These are phyloP conservation scores for Trichosurus vulpecula DNA, from an alignment of 2,797 vertebrate species.

Conservation along the genomic window DNA sequence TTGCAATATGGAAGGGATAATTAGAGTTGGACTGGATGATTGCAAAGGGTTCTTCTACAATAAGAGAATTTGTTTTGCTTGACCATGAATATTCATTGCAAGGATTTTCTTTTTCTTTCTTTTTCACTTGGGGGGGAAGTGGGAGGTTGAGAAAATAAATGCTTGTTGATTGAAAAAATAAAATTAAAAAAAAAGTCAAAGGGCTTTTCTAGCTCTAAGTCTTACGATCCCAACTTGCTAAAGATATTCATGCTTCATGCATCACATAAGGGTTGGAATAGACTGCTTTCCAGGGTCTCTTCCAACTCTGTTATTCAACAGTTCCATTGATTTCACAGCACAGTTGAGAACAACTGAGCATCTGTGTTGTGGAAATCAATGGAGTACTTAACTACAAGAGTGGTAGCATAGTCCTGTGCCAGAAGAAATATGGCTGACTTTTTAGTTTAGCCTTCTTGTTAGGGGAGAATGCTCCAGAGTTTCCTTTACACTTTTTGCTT, in stretches of 20 bases:
- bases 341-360: conserved; percentile 3
- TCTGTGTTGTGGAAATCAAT: conserved; percentile 28
- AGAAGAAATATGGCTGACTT: conserved; percentile 35
- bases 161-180: neutral
- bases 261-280: neutral
- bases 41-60: neutral
- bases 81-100: neutral
- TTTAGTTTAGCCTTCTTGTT: conserved; percentile 14
- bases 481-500: conserved; percentile 31
- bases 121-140: neutral
- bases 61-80: neutral
- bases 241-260: neutral
- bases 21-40: neutral
- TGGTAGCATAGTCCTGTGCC: neutral
- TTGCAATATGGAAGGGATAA: neutral
- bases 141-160: neutral
- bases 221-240: neutral
- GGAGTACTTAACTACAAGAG: conserved; percentile 19
- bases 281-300: neutral
- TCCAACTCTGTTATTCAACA: conserved; percentile 2
- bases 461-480: conserved; percentile 27
- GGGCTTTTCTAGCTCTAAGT: neutral
- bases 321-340: neutral
- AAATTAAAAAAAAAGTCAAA: neutral
- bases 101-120: neutral